A percentile compares a stretch with the other conserved stretches of the same genome.
phyloP scores from a whole-genome alignment of 1,140 invertebrate genomes.

The Notospermus geniculatus region DNA sequence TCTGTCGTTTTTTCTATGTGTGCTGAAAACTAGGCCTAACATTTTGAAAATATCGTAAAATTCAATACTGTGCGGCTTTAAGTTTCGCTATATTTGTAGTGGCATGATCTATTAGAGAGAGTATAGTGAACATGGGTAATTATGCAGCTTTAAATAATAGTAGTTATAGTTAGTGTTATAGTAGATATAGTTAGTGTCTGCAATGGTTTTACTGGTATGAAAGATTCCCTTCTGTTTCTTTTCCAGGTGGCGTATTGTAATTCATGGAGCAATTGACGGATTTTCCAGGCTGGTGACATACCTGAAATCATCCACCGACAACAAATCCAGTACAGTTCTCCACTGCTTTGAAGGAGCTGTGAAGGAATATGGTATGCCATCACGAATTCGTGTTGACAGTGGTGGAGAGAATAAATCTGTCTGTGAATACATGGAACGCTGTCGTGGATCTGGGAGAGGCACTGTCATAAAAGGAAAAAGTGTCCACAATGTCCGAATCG shows the following conservation, averaged over 20 bases:
- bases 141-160: too few species aligned
- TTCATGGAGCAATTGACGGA: conserved; percentile 2
- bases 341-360: neutral
- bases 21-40: too few species aligned
- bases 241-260: conserved; percentile 5
- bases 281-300: neutral
- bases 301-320: neutral
- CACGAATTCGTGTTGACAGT: neutral
- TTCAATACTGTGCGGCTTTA: too few species aligned
- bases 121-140: too few species aligned
- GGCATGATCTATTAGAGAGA: too few species aligned
- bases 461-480: conserved; percentile 3
- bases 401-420: neutral
- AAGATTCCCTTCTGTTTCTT: too few species aligned
- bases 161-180: too few species aligned
- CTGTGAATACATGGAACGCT: neutral
- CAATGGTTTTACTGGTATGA: too few species aligned
- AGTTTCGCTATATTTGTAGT: too few species aligned
- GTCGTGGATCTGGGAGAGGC: neutral
- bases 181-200: too few species aligned
- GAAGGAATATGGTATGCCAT: conserved; percentile 4
- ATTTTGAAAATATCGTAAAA: too few species aligned
- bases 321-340: conserved; percentile 4
- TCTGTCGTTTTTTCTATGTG: too few species aligned
- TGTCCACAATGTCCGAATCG: conserved; percentile 1